Percentiles rank a stretch among this genome's conserved stretches.
Conservation (phyloP, 2,113 vertebrate species). For the Alexandromys fortis region DNA sequence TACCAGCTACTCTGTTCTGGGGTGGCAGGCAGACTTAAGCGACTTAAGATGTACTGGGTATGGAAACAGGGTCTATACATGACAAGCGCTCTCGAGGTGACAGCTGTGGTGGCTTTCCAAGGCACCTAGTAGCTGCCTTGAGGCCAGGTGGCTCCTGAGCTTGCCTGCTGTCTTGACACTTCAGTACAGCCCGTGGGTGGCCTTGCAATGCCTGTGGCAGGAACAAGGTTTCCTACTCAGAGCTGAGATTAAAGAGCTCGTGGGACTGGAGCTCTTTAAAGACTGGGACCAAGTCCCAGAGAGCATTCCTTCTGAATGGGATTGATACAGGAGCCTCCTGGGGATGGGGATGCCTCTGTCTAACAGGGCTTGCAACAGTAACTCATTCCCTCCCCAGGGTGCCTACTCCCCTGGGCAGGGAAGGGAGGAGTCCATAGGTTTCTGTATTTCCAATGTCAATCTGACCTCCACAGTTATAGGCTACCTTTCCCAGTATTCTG, state of each 20-base stretch:
- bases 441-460: background rate
- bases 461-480: background rate
- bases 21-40: background rate
- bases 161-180: background rate
- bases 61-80: no score
- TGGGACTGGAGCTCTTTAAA: background rate
- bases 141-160: background rate
- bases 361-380: background rate
- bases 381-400: no score
- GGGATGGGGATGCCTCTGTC: background rate
- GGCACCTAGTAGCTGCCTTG: background rate
- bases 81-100: background rate
- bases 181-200: background rate
- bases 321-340: background rate
- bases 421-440: background rate
- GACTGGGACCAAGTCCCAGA: background rate
- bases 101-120: background rate
- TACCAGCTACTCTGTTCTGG: background rate
- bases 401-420: background rate
- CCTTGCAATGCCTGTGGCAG: background rate
- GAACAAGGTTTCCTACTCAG: background rate
- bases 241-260: constrained; percentile 14
- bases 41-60: background rate
- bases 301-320: constrained; percentile 21
- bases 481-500: background rate